Percentiles rank a stretch among this genome's conserved stretches.
phyloP scores from a whole-genome alignment of 2,888 invertebrate genomes.

The Drosophila nr. perissopoda region DNA sequence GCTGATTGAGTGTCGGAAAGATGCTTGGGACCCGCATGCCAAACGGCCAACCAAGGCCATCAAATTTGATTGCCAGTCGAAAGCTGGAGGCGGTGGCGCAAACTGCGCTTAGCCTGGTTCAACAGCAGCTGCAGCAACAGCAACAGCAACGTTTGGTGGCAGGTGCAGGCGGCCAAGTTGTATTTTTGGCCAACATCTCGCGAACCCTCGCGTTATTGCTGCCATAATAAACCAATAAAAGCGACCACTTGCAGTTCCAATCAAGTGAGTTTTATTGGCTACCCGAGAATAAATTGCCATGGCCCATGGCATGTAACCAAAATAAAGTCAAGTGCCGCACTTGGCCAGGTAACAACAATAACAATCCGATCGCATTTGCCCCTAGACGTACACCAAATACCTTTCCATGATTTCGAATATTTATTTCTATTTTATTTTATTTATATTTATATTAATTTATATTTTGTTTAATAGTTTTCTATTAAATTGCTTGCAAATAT shows the following conservation, averaged over 20 bases:
- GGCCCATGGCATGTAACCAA: conserved; percentile 73
- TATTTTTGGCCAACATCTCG: conserved; percentile 40
- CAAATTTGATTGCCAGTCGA: conserved; percentile 70
- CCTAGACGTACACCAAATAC: conserved; percentile 2
- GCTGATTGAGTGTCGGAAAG: conserved; percentile 71
- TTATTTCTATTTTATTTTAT: no score
- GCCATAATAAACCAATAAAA: conserved; percentile 77
- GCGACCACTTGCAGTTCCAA: conserved; percentile 75
- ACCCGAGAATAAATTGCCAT: conserved; percentile 69
- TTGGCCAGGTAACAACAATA: conserved; percentile 59
- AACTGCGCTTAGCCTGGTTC: conserved; percentile 26
- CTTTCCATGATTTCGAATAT: background rate
- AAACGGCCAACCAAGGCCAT: conserved; percentile 57
- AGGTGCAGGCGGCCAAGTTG: conserved; percentile 44
- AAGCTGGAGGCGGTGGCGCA: conserved; percentile 11
- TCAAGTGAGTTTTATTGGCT: conserved; percentile 75
- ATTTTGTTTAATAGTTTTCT: background rate
- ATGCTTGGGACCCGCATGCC: conserved; percentile 45
- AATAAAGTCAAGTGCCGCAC: conserved; percentile 72
- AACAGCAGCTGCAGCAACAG: conserved; percentile 6
- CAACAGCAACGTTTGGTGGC: conserved; percentile 20
- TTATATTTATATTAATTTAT: background rate
- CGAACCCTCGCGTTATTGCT: conserved; percentile 49
- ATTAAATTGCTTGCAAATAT: no score
- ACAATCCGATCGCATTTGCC: background rate